These are phyloP conservation scores for Macaria liturata DNA, from an alignment of 2,888 invertebrate species.

Conservation along the genomic window DNA sequence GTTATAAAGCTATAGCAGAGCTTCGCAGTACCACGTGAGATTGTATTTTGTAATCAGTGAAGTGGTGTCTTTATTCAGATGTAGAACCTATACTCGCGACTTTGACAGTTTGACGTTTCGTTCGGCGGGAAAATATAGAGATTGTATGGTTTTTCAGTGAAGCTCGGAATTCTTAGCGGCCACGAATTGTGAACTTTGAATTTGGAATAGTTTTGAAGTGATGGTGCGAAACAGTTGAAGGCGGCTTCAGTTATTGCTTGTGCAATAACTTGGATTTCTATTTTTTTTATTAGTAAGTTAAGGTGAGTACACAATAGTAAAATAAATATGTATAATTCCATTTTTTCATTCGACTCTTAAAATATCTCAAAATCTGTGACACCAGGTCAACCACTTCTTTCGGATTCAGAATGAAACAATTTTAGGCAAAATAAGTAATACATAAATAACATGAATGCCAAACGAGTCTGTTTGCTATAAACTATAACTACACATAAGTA, in stretches of 20 bases:
- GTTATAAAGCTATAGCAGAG: slow-evolving; percentile 70
- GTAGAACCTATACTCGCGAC: slow-evolving; percentile 73
- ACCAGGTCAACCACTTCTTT: too few relatives aligned
- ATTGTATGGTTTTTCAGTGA: slow-evolving; percentile 35
- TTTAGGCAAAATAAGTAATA: too few relatives aligned
- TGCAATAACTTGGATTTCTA: slow-evolving; percentile 77
- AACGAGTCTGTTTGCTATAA: too few relatives aligned
- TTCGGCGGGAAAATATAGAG: slow-evolving; percentile 68
- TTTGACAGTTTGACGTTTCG: slow-evolving; percentile 78
- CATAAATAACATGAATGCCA: too few relatives aligned
- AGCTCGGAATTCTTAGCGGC: slow-evolving; percentile 46
- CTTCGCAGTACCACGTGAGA: slow-evolving; percentile 78
- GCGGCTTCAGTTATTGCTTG: slow-evolving; percentile 70
- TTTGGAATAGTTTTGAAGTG: slow-evolving; percentile 53
- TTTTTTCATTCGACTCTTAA: too few relatives aligned
- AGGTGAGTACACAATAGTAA: slow-evolving; percentile 48
- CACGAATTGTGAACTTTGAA: slow-evolving; percentile 53
- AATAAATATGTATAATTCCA: not conserved
- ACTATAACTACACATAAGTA: too few relatives aligned
- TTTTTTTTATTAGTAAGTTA: slow-evolving; percentile 50
- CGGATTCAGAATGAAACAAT: too few relatives aligned
- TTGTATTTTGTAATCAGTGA: slow-evolving; percentile 80
- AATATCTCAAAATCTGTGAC: too few relatives aligned
- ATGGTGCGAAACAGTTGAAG: slow-evolving; percentile 72
- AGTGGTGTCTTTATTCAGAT: slow-evolving; percentile 76